Evolutionary conservation across 2,888 invertebrate species (phyloP), one percentile per base, ranked within the genome.

Genomic region (Ophion ellenae): DNA sequence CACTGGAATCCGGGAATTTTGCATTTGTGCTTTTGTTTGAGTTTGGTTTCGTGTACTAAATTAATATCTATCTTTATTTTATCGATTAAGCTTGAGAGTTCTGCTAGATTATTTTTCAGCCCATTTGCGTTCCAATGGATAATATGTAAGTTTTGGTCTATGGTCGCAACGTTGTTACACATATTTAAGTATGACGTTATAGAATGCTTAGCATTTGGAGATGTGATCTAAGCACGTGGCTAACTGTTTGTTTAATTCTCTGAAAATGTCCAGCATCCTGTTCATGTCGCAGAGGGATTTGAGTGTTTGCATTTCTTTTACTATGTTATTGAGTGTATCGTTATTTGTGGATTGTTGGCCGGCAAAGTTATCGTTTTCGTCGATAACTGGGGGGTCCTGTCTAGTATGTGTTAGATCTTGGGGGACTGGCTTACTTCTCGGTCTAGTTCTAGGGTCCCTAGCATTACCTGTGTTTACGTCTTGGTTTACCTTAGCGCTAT

Each of bases 101-200:
- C 67, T 14, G 3, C 7, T 1, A 83, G 2, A 10, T 77, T 77
- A 0, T 0, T 67, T 59, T 71, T 83, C 0, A 83, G 2, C 0
- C 73, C 77, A 47, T 83, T 83, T 7, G 73, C 76, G 24, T 77
- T 81, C 81, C 81, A 81, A 17, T 75, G 75, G 4, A 57, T 20
- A 0, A 81, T 69, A 2, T 28, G 40, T 17, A 78, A 2, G 9
- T 69, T 67, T 20, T 36, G n/a, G n/a, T 28, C 28, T 47, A 20
- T 32, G 10, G 9, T 9, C 1, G 4, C 32, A 3, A n/a, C 11
- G 0, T 9, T 57, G 20, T 20, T 67, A 59, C 0, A 69, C 77
- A 77, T 77, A 57, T 32, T 76, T 76, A n/a, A 74, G 2, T 0
- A 74, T 47, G 24, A 57, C 40, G 14, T 28, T 28, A 28, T 74